phyloP scores from a whole-genome alignment of 1,140 invertebrate genomes.

The Scaptomyza hsui region DNA sequence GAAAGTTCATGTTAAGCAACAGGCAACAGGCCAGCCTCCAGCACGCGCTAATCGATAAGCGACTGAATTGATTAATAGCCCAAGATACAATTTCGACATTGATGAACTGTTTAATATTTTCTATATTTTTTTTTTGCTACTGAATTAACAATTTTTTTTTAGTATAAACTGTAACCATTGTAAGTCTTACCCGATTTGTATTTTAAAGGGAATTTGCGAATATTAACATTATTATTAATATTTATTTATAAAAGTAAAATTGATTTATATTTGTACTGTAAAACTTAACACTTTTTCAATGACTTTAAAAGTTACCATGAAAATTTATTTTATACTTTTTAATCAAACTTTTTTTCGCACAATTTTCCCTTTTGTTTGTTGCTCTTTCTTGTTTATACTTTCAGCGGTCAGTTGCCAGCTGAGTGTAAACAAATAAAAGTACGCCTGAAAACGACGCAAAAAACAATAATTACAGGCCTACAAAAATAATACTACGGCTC shows the following conservation, averaged over 20 bases:
- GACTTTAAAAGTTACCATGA: slow-evolving; percentile 9
- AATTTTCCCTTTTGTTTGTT: slow-evolving; percentile 36
- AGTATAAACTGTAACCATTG: not conserved
- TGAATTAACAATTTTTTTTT: slow-evolving; percentile 1
- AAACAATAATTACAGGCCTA: slow-evolving; percentile 39
- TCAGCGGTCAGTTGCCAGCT: slow-evolving; percentile 27
- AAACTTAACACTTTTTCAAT: not conserved
- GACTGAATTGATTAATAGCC: slow-evolving; percentile 63
- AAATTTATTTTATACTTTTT: slow-evolving; percentile 5
- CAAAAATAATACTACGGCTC: slow-evolving; percentile 42
- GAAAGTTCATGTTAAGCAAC: slow-evolving; percentile 19
- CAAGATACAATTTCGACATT: slow-evolving; percentile 22
- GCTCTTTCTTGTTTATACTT: slow-evolving; percentile 22
- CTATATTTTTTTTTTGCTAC: slow-evolving; percentile 14
- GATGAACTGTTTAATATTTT: slow-evolving; percentile 19
- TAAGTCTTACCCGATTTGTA: too few species aligned
- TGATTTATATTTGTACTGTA: too few species aligned
- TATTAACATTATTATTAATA: too few species aligned
- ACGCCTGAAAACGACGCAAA: slow-evolving; percentile 43
- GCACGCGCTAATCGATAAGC: slow-evolving; percentile 67
- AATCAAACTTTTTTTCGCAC: slow-evolving; percentile 11
- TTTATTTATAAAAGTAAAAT: too few species aligned
- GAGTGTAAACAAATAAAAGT: slow-evolving; percentile 40
- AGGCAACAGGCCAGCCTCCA: slow-evolving; percentile 4
- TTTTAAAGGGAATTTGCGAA: too few species aligned